Evolutionary conservation across 1,140 invertebrate species (phyloP).

Genomic region (Capitella teleta): DNA sequence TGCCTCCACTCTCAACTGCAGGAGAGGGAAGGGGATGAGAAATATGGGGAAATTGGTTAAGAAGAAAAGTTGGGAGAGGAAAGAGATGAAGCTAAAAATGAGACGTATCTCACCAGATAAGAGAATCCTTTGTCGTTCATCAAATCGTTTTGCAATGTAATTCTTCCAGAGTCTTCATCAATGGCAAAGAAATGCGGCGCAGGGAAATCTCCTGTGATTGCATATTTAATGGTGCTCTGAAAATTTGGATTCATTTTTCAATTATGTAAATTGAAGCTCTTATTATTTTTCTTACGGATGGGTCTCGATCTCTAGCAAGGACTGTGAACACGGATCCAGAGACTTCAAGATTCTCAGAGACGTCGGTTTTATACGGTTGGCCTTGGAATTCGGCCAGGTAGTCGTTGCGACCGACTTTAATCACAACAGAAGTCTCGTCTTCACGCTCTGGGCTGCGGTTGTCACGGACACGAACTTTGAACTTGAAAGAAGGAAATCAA

Average conservation of each 20-base stretch:
- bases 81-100: too few species aligned
- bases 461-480: conserved; percentile 1
- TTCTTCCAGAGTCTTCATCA: conserved; percentile 6
- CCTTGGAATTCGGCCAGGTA: conserved; percentile 16
- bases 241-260: background rate
- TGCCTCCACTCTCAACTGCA: conserved; percentile 6
- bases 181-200: conserved; percentile 22
- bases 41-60: too few species aligned
- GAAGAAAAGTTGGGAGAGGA: too few species aligned
- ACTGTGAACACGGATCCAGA: background rate
- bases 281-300: conserved; percentile 5
- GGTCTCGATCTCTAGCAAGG: conserved; percentile 7
- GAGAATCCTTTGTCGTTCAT: background rate
- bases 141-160: conserved; percentile 1
- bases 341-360: conserved; percentile 6
- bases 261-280: too few species aligned
- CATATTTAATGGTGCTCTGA: conserved; percentile 20
- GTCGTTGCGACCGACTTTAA: conserved; percentile 16
- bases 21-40: too few species aligned
- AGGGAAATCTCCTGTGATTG: conserved; percentile 16
- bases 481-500: background rate
- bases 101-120: background rate
- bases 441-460: conserved; percentile 10
- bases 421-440: conserved; percentile 16
- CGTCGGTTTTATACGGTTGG: conserved; percentile 12